Evolutionary conservation across 2,113 vertebrate genomes (phyloP), one percentile per base, ranked within the genome.

Genomic region (Serranochromis macrocephalus): DNA sequence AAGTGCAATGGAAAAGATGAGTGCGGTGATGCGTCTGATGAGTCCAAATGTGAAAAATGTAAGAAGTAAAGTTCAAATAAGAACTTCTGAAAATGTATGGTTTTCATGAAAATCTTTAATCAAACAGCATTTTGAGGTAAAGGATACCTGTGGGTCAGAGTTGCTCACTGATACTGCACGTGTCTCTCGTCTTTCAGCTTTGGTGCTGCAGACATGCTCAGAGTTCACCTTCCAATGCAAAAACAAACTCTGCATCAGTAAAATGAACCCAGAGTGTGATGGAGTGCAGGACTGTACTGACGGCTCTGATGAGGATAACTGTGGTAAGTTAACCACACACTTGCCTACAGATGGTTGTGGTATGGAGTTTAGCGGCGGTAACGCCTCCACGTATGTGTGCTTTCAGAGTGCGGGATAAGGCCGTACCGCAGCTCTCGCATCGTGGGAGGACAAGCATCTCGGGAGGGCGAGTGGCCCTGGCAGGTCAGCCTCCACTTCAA

Each of bases 181-280:
- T 21, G 4, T 63, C 2, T 71, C 5, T 16, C 19, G 10, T 83
- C 2, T 2, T 21, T 3, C 11, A 61, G 96, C 90, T 26, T 38
- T 78, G 1, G 24, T 78, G 0, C 80, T 98, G 80, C n/a, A 7
- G 93, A 58, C 16, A 4, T 99, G 98, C 81, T 97, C 97, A 1
- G 71, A 94, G 0, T 86, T 96, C 89, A 98, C 96, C 0, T 99
- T 97, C 92, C 97, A 92, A 47, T 99, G 98, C 90, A 93, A 82
- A 7, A 93, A 86, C 0, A 95, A 95, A 16, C 29, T 0, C 82
- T 99, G 98, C 87, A 81, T 98, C 93, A 97, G 92, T 90, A 99
- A 99, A 91, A 89, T 94, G 85, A 99, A 98, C 94, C 98, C 98
- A 0, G 96, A 98, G 88, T 99, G 98, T 2, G 98, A 99, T 0